Evolutionary conservation across 2,888 invertebrate species (phyloP).

Genomic region (Dryococelus australis): DNA sequence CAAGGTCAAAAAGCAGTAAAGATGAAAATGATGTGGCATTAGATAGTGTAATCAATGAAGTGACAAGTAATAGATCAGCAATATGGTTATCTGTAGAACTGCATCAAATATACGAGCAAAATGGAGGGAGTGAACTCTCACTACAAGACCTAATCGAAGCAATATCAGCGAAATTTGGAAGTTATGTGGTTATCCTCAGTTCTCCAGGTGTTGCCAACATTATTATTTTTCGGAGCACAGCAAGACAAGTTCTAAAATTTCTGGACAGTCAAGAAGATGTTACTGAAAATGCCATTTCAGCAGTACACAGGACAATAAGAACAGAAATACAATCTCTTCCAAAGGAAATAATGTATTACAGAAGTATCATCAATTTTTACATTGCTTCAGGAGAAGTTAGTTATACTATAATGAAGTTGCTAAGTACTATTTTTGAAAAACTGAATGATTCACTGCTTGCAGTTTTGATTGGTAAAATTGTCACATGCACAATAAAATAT

Average conservation of each 20-base stretch:
- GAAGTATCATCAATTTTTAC: conserved; percentile 2
- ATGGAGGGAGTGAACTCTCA: conserved; percentile 20
- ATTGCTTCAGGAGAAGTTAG: background rate
- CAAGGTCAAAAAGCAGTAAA: no score
- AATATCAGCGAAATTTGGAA: conserved; percentile 12
- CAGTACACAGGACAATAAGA: background rate
- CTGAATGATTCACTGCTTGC: conserved; percentile 21
- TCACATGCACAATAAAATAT: background rate
- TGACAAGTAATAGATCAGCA: background rate
- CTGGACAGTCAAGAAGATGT: background rate
- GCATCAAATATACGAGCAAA: background rate
- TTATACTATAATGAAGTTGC: background rate
- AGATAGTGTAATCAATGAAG: conserved; percentile 18
- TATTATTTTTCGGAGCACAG: background rate
- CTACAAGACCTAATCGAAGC: background rate
- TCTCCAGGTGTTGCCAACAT: conserved; percentile 22
- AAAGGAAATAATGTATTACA: background rate
- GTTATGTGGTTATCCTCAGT: background rate
- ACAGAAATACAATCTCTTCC: conserved; percentile 8
- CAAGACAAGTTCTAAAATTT: conserved; percentile 22
- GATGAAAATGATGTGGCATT: background rate
- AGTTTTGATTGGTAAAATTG: conserved; percentile 18
- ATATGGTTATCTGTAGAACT: conserved; percentile 25
- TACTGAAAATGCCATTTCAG: conserved; percentile 12
- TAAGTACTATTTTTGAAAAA: background rate